Base-by-base conservation (phyloP, 2,113 vertebrate species). In the Sapajus apella region DNA sequence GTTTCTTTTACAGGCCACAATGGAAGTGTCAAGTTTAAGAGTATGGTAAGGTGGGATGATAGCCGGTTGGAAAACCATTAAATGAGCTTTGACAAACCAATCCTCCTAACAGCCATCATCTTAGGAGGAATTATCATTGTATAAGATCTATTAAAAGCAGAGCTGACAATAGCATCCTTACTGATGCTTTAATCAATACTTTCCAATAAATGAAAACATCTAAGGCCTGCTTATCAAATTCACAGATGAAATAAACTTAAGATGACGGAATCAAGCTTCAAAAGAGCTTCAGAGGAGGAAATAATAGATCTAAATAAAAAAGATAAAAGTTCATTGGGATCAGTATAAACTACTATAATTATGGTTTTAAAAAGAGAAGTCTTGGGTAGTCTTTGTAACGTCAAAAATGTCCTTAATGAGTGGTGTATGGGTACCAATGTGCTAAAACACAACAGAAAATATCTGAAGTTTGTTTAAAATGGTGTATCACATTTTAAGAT, bases 241-340 rank as follows among this genome's bases (percentile, higher is more conserved):
- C 47, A 89, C 50, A 92, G n/a, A 83, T 73, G n/a, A 87, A 87
- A 11, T 81, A 68, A 52, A 70, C 3, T 8, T 72, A 55, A 95
- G 27, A 68, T 55, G 73, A 81, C 1, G 92, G 5, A 81, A 50
- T 64, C 30, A 73, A 52, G 21, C n/a, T 85, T 91, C 27, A 52
- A 68, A 87, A 75, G 43, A 68, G 86, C 94, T 89, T 90, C 30
- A 92, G 17, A 79, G 40, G 20, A 87, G 50, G 40, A 27, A 97
- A 89, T 86, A 68, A 86, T 1, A 70, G 35, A 32, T 55, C 27
- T 45, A 70, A 91, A 88, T n/a, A 0, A 17, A 68, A 77, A 86
- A 87, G 25, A 90, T 35, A 14, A 76, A 94, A 93, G 25, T 70
- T 55, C n/a, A 20, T 5, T 89, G 45, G 45, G 52, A 86, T 70